Percentiles rank a stretch among this genome's conserved stretches.
Evolutionary conservation across 2,797 vertebrate genomes (phyloP).

Genomic region (Lacerta agilis): DNA sequence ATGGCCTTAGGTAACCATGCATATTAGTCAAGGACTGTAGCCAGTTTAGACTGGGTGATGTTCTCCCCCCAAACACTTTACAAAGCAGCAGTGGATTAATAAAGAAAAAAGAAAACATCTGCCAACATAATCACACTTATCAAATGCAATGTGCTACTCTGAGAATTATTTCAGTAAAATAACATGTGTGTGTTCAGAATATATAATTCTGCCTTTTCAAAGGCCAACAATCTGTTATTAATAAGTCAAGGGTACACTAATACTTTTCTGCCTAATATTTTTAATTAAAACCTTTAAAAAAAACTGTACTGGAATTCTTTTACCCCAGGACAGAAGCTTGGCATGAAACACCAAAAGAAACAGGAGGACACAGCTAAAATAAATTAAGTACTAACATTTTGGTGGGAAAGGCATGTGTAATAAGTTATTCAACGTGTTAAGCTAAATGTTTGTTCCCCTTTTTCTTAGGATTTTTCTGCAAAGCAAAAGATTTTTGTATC

Average conservation of each 20-base stretch:
- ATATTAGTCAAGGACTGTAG: background rate
- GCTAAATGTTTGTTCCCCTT: background rate
- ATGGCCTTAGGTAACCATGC: background rate
- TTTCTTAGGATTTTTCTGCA: slow-evolving; percentile 26
- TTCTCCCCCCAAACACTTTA: background rate
- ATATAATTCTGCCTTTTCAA: slow-evolving; percentile 48
- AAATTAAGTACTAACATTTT: slow-evolving; percentile 51
- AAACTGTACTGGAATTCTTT: slow-evolving; percentile 53
- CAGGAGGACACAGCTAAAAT: slow-evolving; percentile 51
- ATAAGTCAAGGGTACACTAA: slow-evolving; percentile 60
- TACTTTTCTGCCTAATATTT: slow-evolving; percentile 65
- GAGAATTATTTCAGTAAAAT: slow-evolving; percentile 43
- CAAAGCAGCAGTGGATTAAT: background rate
- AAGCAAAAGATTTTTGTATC: background rate
- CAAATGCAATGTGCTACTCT: slow-evolving; percentile 26
- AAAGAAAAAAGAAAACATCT: slow-evolving; percentile 15
- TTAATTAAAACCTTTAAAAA: slow-evolving; percentile 67
- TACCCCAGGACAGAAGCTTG: slow-evolving; percentile 59
- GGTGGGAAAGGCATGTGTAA: slow-evolving; percentile 50
- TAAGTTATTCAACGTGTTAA: slow-evolving; percentile 47
- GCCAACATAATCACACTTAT: slow-evolving; percentile 44
- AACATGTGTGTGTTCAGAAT: slow-evolving; percentile 42
- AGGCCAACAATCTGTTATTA: slow-evolving; percentile 64
- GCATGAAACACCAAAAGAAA: slow-evolving; percentile 55
- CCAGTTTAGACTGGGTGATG: background rate